phyloP scores from a whole-genome alignment of 2,113 vertebrate species.

The Proteles cristata region DNA sequence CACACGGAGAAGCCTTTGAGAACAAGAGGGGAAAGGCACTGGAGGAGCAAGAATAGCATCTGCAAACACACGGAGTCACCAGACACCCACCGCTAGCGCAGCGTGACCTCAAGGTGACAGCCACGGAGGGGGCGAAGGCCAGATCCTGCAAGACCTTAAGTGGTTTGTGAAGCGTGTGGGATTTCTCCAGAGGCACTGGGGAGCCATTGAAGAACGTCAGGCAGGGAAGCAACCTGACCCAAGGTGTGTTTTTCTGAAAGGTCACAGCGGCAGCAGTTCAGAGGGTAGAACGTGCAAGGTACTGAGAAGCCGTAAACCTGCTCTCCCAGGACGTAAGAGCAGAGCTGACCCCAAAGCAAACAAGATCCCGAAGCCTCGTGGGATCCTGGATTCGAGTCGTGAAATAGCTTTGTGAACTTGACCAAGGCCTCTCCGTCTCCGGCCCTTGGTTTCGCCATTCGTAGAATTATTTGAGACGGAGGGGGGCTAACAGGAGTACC shows the following conservation, averaged over 20 bases:
- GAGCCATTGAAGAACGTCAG: not conserved
- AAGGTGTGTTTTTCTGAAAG: not conserved
- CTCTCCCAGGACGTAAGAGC: not conserved
- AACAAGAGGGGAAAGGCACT: not conserved
- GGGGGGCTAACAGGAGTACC: not conserved
- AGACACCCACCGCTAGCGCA: rapidly evolving
- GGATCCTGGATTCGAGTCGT: not conserved
- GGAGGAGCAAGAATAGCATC: not conserved
- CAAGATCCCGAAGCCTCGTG: not conserved
- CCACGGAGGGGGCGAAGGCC: not conserved
- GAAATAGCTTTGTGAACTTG: not conserved
- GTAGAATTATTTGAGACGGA: not conserved
- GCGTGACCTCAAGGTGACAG: rapidly evolving
- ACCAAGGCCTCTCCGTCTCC: not conserved
- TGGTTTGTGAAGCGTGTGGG: too few relatives aligned
- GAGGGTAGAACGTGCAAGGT: not conserved
- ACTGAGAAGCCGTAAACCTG: not conserved
- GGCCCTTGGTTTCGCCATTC: not conserved
- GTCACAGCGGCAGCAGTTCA: not conserved
- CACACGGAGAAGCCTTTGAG: not conserved
- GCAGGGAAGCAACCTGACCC: not conserved
- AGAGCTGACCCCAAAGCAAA: not conserved
- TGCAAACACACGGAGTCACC: not conserved
- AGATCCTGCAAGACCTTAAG: rapidly evolving
- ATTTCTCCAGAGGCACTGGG: not conserved